These are phyloP conservation scores for Leucophenga montana DNA, from an alignment of 2,888 invertebrate genomes.

Conservation along the genomic window DNA sequence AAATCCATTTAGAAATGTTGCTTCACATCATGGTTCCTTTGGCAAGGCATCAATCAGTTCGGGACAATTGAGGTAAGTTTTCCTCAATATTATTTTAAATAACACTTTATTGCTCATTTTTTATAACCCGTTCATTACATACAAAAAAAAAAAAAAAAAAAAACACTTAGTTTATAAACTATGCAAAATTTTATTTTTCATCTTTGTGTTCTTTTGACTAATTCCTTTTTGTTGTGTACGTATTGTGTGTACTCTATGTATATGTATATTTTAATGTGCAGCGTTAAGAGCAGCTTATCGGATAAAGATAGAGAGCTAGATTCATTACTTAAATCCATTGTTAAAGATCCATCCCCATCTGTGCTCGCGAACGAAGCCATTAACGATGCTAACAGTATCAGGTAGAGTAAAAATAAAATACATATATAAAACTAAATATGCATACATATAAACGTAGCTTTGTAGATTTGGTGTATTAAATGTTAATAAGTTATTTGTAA, in stretches of 20 bases:
- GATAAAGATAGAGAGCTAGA: conserved; percentile 80
- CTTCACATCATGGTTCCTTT: conserved; percentile 72
- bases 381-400: conserved; percentile 76
- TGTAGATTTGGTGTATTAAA: conserved; percentile 17
- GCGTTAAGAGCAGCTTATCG: conserved; percentile 74
- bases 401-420: conserved; percentile 66
- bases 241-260: conserved; percentile 46
- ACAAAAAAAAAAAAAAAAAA: background rate
- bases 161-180: background rate
- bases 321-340: conserved; percentile 83
- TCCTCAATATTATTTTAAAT: conserved; percentile 32
- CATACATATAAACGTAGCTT: background rate
- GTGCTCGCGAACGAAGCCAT: conserved; percentile 76
- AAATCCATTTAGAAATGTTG: conserved; percentile 69
- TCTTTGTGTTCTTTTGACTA: background rate
- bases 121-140: conserved; percentile 18
- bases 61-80: conserved; percentile 69
- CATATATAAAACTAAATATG: background rate
- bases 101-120: conserved; percentile 30
- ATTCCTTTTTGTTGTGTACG: conserved; percentile 29
- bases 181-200: background rate
- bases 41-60: conserved; percentile 74
- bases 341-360: conserved; percentile 79
- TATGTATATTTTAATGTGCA: conserved; percentile 55
- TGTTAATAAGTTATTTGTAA: conserved; percentile 28